Conservation (phyloP, 2,113 vertebrate species). For the Pipra filicauda region DNA sequence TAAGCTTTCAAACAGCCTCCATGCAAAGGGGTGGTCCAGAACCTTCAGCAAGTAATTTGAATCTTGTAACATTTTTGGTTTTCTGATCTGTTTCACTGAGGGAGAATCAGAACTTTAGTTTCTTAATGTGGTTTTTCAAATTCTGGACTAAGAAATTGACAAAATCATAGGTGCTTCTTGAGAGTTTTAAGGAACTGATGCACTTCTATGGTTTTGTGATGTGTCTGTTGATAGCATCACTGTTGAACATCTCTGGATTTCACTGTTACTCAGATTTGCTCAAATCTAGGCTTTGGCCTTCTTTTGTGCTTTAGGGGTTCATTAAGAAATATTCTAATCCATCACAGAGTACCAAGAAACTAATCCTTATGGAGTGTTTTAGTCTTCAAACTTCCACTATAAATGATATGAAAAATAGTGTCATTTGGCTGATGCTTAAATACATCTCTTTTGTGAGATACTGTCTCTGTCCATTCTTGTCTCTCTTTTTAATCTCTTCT, state of each 20-base stretch:
- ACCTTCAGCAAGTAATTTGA: not conserved
- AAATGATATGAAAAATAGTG: constrained; percentile 55
- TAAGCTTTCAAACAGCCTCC: not conserved
- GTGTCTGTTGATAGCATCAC: not conserved
- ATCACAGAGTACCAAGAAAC: constrained; percentile 51
- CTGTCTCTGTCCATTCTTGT: not conserved
- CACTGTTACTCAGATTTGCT: constrained; percentile 12
- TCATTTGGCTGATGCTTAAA: constrained; percentile 60
- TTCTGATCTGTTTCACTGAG: not conserved
- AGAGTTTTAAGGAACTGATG: not conserved
- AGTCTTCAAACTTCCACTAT: constrained; percentile 58
- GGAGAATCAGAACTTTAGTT: not conserved
- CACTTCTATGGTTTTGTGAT: not conserved
- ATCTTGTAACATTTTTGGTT: not conserved
- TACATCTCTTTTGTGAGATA: constrained; percentile 33
- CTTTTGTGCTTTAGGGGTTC: constrained; percentile 60
- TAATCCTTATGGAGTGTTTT: constrained; percentile 64
- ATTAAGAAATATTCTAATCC: constrained; percentile 70
- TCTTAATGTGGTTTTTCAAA: not conserved
- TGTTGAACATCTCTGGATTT: constrained; percentile 16
- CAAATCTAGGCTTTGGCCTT: constrained; percentile 19
- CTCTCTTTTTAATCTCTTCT: constrained; percentile 41
- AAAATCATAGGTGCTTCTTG: not conserved
- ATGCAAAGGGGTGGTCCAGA: not conserved
- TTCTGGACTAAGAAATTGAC: not conserved